A percentile compares a stretch with the other conserved stretches of the same genome.
phyloP scores from a whole-genome alignment of 2,113 vertebrate species.

The Symphodus melops region DNA sequence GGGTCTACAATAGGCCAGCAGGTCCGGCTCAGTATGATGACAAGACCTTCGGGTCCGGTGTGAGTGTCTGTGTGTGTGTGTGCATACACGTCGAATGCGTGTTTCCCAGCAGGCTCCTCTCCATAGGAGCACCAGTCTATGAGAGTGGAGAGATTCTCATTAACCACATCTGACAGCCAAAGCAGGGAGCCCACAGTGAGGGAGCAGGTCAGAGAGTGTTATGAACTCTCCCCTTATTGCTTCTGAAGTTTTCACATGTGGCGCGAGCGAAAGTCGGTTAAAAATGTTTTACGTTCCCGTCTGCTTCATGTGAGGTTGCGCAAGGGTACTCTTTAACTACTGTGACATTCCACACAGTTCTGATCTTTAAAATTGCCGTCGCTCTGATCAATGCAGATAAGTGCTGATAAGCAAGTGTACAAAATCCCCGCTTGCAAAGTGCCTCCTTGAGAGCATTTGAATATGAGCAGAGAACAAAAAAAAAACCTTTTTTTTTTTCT shows the following conservation, averaged over 20 bases:
- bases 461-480: slow-evolving; percentile 50
- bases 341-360: slow-evolving; percentile 15
- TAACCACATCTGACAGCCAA: slow-evolving; percentile 77
- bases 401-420: slow-evolving; percentile 46
- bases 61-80: slow-evolving; percentile 36
- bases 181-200: slow-evolving; percentile 67
- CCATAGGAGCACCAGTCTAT: slow-evolving; percentile 63
- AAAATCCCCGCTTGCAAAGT: slow-evolving; percentile 49
- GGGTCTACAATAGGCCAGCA: slow-evolving; percentile 76
- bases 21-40: slow-evolving; percentile 72
- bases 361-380: slow-evolving; percentile 28
- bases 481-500: slow-evolving; percentile 22
- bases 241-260: slow-evolving; percentile 56
- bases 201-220: slow-evolving; percentile 67
- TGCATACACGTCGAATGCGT: slow-evolving; percentile 41
- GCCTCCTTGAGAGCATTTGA: slow-evolving; percentile 43
- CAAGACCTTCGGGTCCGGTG: slow-evolving; percentile 64
- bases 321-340: slow-evolving; percentile 8
- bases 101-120: slow-evolving; percentile 71
- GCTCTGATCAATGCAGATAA: slow-evolving; percentile 49
- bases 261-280: slow-evolving; percentile 11
- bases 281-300: slow-evolving; percentile 9
- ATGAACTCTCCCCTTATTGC: slow-evolving; percentile 49
- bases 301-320: slow-evolving; percentile 13
- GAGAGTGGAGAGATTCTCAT: slow-evolving; percentile 65